Evolutionary conservation across 2,797 vertebrate genomes (phyloP), one percentile per base, ranked within the genome.

Genomic region (Heliangelus exortis): DNA sequence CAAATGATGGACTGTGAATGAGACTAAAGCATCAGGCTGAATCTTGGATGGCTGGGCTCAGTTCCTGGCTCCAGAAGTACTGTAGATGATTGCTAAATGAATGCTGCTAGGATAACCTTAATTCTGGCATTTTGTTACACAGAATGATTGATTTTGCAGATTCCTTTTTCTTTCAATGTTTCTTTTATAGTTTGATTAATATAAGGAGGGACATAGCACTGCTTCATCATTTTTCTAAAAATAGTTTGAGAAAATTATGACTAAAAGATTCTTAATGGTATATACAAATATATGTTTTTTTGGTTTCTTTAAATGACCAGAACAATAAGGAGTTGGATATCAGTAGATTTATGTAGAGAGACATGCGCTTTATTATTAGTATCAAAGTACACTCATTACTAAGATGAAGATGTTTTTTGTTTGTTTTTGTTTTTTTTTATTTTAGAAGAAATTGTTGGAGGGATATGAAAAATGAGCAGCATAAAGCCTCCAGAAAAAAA

Each of bases 101-200:
- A 34, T 83, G 39, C 65, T 92, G 79, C 51, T 83, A 75, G 58
- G 51, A 12, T 84, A 81, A 66, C 87, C 72, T 85, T 72, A 75
- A 80, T 90, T 92, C 50, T 95, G 88, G 45, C 19, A 18, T 83
- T 90, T 92, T 77, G 34, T 92, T 85, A 43, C 31, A 8, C 34
- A 55, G 78, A 85, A 75, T 94, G 93, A 93, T 92, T 95, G 72
- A 94, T 93, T 95, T 78, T 83, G n/a, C 78, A 91, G 62, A 77
- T 95, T 91, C 43, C 6, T 34, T 80, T 89, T 94, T 87, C 34
- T 61, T 85, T 75, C 92, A 90, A 80, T 72, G 47, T 75, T 87
- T 18, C 58, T 91, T 92, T 93, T 85, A 54, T 59, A 47, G 78
- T 87, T 83, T 93, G 84, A 91, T 87, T 81, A 85, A 92, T 93